A percentile compares a stretch with the other conserved stretches of the same genome.
Evolutionary conservation across 2,797 vertebrate genomes (phyloP).

Genomic region (Gambusia yucatana): DNA sequence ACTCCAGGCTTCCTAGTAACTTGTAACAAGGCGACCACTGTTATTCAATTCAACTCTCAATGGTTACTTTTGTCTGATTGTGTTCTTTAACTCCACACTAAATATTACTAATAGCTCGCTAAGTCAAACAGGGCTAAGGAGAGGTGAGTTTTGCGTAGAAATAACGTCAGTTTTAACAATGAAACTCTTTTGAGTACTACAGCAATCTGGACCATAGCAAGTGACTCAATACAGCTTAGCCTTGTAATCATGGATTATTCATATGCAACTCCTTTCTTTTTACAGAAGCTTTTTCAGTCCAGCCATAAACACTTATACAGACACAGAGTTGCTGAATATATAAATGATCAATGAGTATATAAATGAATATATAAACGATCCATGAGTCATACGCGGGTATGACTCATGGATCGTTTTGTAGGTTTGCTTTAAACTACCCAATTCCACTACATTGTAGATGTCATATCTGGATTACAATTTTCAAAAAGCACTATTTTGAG

Average conservation of each 20-base stretch:
- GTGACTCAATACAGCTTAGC: neutral
- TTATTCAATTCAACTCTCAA: neutral
- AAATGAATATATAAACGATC: too few relatives aligned
- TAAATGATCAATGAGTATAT: neutral
- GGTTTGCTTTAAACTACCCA: neutral
- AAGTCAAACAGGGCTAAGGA: neutral
- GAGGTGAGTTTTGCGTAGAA: neutral
- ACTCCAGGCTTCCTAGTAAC: neutral
- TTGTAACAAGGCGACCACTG: neutral
- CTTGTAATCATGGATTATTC: conserved; percentile 21
- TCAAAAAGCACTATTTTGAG: neutral
- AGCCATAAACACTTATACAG: conserved; percentile 5
- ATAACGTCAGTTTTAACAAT: neutral
- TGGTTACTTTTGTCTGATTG: neutral
- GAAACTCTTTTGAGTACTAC: conserved; percentile 1
- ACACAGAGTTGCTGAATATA: neutral
- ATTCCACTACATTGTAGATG: neutral
- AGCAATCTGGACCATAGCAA: neutral
- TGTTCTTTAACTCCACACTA: neutral
- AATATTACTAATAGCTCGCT: neutral
- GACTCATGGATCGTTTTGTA: neutral
- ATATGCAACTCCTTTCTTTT: conserved; percentile 4
- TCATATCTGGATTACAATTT: neutral
- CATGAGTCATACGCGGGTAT: neutral
- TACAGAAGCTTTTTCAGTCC: neutral